phyloP scores from a whole-genome alignment of 2,113 vertebrate species.

The Eclectus roratus region DNA sequence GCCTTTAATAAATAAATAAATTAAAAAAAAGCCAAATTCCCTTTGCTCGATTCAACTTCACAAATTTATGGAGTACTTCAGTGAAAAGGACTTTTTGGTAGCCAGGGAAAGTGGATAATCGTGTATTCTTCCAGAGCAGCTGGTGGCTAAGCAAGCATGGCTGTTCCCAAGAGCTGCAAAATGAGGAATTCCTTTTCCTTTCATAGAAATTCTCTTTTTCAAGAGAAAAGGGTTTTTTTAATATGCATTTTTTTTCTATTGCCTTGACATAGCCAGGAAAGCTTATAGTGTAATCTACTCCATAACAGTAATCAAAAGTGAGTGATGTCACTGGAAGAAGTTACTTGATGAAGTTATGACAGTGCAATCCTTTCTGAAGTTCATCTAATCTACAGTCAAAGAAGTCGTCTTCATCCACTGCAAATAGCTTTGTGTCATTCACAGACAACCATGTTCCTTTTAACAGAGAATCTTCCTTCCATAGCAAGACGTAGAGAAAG shows the following conservation, averaged over 20 bases:
- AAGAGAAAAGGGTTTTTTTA: background rate
- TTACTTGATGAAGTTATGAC: conserved; percentile 65
- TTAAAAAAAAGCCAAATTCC: background rate
- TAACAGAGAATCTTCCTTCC: conserved; percentile 65
- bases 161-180: background rate
- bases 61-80: background rate
- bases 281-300: background rate
- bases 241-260: background rate
- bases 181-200: background rate
- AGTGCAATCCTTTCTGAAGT: conserved; percentile 53
- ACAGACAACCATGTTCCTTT: conserved; percentile 41
- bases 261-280: background rate
- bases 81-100: background rate
- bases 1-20: too few species aligned
- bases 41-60: background rate
- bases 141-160: background rate
- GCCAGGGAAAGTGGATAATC: background rate
- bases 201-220: background rate
- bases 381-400: conserved; percentile 61
- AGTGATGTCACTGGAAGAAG: background rate
- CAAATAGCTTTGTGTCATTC: conserved; percentile 72
- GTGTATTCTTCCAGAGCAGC: background rate
- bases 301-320: background rate
- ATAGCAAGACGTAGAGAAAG: background rate
- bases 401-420: conserved; percentile 71